phyloP scores from a whole-genome alignment of 2,113 vertebrate species.

The Amphiprion ocellaris region DNA sequence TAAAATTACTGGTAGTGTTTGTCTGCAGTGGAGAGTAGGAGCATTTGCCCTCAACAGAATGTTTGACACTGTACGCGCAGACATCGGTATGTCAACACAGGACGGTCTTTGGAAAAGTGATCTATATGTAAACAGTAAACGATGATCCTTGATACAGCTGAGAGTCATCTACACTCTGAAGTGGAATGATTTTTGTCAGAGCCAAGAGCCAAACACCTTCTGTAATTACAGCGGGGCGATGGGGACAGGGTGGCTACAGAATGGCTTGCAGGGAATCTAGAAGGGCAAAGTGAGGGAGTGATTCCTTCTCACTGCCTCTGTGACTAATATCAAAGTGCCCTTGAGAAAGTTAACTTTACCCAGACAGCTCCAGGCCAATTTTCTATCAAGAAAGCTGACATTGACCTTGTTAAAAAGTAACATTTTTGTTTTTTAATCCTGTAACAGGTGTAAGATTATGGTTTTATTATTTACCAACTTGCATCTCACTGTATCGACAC shows the following conservation, averaged over 20 bases:
- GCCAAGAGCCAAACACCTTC: slow-evolving; percentile 41
- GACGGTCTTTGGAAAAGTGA: slow-evolving; percentile 31
- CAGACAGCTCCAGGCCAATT: not conserved
- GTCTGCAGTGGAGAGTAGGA: not conserved
- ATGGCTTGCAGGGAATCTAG: not conserved
- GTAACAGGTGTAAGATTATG: too few relatives aligned
- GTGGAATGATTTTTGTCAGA: not conserved
- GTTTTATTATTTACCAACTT: not conserved
- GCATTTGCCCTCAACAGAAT: slow-evolving; percentile 29
- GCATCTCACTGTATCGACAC: not conserved
- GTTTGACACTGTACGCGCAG: slow-evolving; percentile 4
- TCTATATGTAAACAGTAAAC: slow-evolving; percentile 27
- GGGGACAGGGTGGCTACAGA: not conserved
- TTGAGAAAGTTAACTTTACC: not conserved
- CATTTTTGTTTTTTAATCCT: not conserved
- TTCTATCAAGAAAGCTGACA: not conserved
- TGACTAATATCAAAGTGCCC: not conserved
- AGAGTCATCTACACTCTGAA: not conserved
- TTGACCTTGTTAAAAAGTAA: not conserved
- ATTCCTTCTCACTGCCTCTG: not conserved
- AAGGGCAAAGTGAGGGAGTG: too few relatives aligned
- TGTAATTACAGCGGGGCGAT: slow-evolving; percentile 55
- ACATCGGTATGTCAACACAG: slow-evolving; percentile 16
- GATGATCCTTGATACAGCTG: not conserved
- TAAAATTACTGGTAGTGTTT: not conserved